These are phyloP conservation scores for Sarcophaga subvicina DNA, from an alignment of 2,888 invertebrate species.

Conservation along the genomic window DNA sequence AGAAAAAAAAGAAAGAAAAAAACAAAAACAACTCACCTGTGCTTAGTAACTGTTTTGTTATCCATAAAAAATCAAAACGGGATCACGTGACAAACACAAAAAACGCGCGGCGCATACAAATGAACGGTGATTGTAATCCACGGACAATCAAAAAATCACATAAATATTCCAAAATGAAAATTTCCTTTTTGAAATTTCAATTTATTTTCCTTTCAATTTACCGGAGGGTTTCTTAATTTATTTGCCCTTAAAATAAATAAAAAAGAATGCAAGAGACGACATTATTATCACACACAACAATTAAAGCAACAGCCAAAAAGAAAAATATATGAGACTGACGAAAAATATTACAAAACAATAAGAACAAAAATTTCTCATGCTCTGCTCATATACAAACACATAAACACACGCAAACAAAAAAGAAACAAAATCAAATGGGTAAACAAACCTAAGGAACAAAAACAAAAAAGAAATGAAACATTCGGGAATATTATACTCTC, in stretches of 20 bases:
- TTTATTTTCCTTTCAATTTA: conserved; percentile 3
- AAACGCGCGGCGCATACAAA: background rate
- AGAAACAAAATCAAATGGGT: background rate
- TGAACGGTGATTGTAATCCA: background rate
- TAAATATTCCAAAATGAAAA: background rate
- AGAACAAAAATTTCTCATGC: background rate
- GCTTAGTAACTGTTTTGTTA: background rate
- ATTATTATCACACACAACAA: conserved; percentile 35
- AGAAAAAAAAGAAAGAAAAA: background rate
- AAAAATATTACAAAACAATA: background rate
- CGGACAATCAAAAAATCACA: background rate
- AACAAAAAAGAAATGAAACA: background rate
- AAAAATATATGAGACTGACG: background rate
- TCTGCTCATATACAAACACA: background rate
- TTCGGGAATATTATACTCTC: background rate
- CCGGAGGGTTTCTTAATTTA: background rate
- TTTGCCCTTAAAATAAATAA: background rate
- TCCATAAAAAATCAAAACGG: background rate
- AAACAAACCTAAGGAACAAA: background rate
- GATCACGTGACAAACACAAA: background rate
- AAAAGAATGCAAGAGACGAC: conserved; percentile 11
- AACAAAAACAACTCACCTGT: background rate
- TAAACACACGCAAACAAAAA: background rate
- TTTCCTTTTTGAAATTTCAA: background rate
- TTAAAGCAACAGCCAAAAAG: conserved; percentile 8